These are phyloP conservation scores for Cinara cedri DNA, from an alignment of 2,888 invertebrate genomes.

Conservation along the genomic window DNA sequence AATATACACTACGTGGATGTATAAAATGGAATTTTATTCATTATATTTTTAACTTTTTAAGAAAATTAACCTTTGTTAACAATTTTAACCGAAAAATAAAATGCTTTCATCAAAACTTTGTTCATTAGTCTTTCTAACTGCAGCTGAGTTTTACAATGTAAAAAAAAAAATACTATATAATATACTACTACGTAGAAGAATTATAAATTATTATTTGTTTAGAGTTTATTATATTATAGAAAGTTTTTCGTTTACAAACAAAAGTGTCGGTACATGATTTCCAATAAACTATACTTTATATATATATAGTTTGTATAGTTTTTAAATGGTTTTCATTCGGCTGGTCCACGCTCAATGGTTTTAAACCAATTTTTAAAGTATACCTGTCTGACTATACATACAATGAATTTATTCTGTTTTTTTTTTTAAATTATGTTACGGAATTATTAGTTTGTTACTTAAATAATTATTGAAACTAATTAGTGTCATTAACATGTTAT, in stretches of 20 bases:
- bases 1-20: neutral
- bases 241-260: neutral
- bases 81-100: constrained; percentile 9
- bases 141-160: neutral
- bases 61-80: constrained; percentile 1
- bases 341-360: too few relatives aligned
- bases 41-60: constrained; percentile 12
- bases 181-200: too few relatives aligned
- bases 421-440: too few relatives aligned
- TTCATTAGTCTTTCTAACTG: constrained; percentile 10
- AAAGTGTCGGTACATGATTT: neutral
- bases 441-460: too few relatives aligned
- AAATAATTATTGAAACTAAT: too few relatives aligned
- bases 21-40: neutral
- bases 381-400: too few relatives aligned
- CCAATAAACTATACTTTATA: neutral
- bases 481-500: too few relatives aligned
- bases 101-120: constrained; percentile 21
- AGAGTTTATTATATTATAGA: neutral
- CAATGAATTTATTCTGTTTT: too few relatives aligned
- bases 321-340: too few relatives aligned
- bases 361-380: too few relatives aligned
- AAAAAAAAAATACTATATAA: neutral
- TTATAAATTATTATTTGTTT: constrained; percentile 24
- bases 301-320: too few relatives aligned